Conservation (phyloP, 1,140 invertebrate genomes). For the Chrysoperla carnea region DNA sequence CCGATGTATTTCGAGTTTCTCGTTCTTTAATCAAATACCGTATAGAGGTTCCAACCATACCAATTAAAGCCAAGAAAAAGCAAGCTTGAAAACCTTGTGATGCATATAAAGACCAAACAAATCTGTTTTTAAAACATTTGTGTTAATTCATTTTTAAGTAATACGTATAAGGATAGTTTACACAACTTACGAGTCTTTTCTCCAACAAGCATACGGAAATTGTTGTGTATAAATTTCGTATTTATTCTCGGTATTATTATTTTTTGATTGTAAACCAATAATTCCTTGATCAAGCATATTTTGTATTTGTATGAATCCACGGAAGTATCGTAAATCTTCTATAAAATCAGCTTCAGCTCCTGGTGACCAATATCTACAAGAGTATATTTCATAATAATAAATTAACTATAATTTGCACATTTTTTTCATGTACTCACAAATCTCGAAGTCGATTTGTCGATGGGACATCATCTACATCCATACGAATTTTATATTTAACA, state of each 20-base stretch:
- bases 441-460: conserved; percentile 36
- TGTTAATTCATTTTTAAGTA: neutral
- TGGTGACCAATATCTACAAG: conserved; percentile 39
- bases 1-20: conserved; percentile 45
- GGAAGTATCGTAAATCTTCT: conserved; percentile 42
- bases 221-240: conserved; percentile 42
- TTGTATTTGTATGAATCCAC: conserved; percentile 46
- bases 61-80: conserved; percentile 41
- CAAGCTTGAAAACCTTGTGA: conserved; percentile 39
- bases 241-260: conserved; percentile 1
- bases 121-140: conserved; percentile 22
- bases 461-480: conserved; percentile 48
- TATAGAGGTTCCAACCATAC: conserved; percentile 37
- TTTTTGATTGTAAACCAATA: conserved; percentile 25
- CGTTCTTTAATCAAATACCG: conserved; percentile 42
- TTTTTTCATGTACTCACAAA: conserved; percentile 21
- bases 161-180: neutral
- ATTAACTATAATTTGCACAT: neutral
- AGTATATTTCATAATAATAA: conserved; percentile 1
- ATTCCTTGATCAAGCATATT: conserved; percentile 43
- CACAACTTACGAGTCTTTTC: conserved; percentile 34
- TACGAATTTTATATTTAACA: conserved; percentile 37
- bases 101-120: conserved; percentile 41
- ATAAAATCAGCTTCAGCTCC: conserved; percentile 41
- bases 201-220: conserved; percentile 46